Percentiles rank a stretch among this genome's conserved stretches.
Conservation (phyloP, 2,797 vertebrate genomes). For the Rhodeus uyekii region DNA sequence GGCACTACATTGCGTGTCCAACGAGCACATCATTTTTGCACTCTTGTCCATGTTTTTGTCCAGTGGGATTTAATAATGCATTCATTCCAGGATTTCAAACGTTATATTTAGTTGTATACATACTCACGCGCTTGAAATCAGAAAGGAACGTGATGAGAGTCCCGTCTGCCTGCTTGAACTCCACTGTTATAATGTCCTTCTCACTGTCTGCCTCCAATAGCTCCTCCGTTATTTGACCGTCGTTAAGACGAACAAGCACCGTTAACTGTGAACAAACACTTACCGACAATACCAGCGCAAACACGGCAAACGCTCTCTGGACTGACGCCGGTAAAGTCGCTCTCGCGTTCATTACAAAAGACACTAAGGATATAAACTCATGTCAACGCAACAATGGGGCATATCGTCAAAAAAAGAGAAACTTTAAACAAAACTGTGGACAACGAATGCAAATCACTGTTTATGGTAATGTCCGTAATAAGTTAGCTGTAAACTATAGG, state of each 20-base stretch:
- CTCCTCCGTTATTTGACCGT: conserved; percentile 81
- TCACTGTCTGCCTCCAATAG: conserved; percentile 81
- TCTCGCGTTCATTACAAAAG: conserved; percentile 55
- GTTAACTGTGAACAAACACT: conserved; percentile 71
- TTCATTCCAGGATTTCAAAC: neutral
- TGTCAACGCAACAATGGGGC: conserved; percentile 46
- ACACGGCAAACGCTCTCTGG: conserved; percentile 9
- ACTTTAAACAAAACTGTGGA: neutral
- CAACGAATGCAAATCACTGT: neutral
- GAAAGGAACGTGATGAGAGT: conserved; percentile 80
- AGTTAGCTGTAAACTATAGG: neutral
- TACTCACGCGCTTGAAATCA: conserved; percentile 82
- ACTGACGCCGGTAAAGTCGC: conserved; percentile 17
- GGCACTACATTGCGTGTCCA: neutral
- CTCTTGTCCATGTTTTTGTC: neutral
- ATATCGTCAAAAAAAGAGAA: conserved; percentile 27
- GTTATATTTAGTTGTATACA: neutral
- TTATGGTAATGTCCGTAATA: neutral
- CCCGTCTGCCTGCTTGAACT: conserved; percentile 80
- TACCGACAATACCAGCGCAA: conserved; percentile 8
- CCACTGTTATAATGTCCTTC: conserved; percentile 78
- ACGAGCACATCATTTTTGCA: neutral
- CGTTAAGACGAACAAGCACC: conserved; percentile 79
- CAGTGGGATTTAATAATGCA: too few relatives aligned
- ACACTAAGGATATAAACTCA: neutral